Base-by-base conservation (phyloP, 2,113 vertebrate genomes). In the Prietella phreatophila region DNA sequence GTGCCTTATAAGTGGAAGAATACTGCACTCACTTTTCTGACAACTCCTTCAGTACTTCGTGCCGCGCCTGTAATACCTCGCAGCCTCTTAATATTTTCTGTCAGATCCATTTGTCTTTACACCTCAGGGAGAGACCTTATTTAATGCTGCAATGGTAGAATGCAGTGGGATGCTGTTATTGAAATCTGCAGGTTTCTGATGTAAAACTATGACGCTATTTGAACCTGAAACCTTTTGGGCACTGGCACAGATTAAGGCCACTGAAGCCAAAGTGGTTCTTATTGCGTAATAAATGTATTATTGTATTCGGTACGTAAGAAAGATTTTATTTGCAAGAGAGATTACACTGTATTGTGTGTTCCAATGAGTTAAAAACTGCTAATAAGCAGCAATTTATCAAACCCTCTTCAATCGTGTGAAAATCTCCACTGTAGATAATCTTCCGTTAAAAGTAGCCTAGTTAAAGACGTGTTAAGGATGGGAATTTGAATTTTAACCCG, bases 121-220 rank as follows among this genome's bases (percentile, higher is more conserved):
- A 61, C 73, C 55, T 76, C 69, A 61, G 71, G 63, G 71, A 73
- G 55, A 78, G 47, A 71, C 65, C 67, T 73, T 85, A 85, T 86
- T 86, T 79, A 61, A 78, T 50, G 20, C 2, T 39, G 67, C 30
- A 58, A 69, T 39, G n/a, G 65, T 19, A 71, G 67, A 39, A 58
- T 73, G 42, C 56, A 63, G 27, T 73, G 58, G 20, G 58, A 63
- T 30, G 25, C 56, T 78, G 69, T n/a, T 85, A 60, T 58, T 14
- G 25, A 75, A 58, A 55, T 50, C 67, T 84, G 83, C 42, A 61
- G 36, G 27, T 69, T 47, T 50, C 27, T 67, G 27, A 30, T 85
- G 58, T 61, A 73, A 15, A 73, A 36, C 13, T 33, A 63, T 50
- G 65, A 69, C 36, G 50, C 11, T 47, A 6, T 13, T 53, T 79